Evolutionary conservation across 2,113 vertebrate genomes (phyloP), one percentile per base, ranked within the genome.

Genomic region (Chloropsis hardwickii): DNA sequence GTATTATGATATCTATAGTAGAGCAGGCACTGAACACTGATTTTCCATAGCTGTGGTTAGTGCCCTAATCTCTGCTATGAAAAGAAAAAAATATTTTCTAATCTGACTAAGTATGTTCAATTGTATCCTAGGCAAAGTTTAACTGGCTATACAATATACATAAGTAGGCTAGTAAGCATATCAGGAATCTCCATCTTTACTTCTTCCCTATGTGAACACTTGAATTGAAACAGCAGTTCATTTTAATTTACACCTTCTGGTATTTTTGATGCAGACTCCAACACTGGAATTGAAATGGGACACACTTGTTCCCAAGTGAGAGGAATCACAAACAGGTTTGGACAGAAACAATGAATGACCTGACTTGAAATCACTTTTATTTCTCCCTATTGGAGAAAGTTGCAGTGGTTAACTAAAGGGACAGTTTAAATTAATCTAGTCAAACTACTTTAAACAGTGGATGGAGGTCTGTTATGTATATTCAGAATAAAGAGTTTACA

Each of bases 81-180:
- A 96, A 96, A 95, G 96, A 91, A 94, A 94, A 61, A 97, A 96
- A 96, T 95, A 96, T 94, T 97, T 97, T 94, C 95, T 95, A 95
- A 95, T 97, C 95, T 94, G 80, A 92, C 95, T 84, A 86, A 89
- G 69, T 94, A 84, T 81, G 94, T 82, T 94, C 81, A 94, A 95
- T 91, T 92, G 95, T 96, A 54, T 96, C 2, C 91, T 95, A 96
- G 91, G 78, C 95, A 95, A 97, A 97, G 72, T 97, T 95, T 96
- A 97, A 95, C 95, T 86, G 78, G 81, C 72, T 89, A 91, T 91
- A 94, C 92, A 96, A 96, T 95, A 89, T 79, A 92, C 53, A 82
- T 89, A 95, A 96, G 93, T 64, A 92, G 89, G 25, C 57, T 94
- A 96, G 95, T 95, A 95, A 93, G 45, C 86, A 84, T 94, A 94